phyloP scores from a whole-genome alignment of 1,140 invertebrate genomes.

The Drosophila orena region DNA sequence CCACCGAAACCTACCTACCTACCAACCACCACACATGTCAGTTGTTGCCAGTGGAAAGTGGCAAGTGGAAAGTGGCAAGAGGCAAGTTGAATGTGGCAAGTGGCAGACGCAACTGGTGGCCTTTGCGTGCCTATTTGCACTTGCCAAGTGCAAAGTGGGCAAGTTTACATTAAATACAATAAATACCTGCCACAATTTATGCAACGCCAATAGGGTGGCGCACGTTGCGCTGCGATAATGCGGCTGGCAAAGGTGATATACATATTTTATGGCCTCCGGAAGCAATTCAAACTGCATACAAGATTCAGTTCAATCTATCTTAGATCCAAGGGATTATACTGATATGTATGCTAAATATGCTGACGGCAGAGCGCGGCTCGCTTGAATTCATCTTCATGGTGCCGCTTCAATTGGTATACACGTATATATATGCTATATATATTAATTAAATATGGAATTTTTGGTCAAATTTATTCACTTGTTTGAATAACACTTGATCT shows the following conservation, averaged over 20 bases:
- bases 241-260: conserved; percentile 28
- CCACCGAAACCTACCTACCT: conserved; percentile 18
- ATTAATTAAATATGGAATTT: neutral
- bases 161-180: conserved; percentile 81
- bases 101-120: conserved; percentile 70
- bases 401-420: neutral
- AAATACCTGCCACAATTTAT: conserved; percentile 77
- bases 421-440: too few relatives aligned
- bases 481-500: neutral
- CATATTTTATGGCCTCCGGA: conserved; percentile 47
- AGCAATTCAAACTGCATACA: conserved; percentile 52
- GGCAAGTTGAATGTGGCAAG: conserved; percentile 10
- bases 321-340: conserved; percentile 17
- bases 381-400: neutral
- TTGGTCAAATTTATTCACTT: neutral
- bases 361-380: neutral
- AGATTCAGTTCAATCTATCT: conserved; percentile 31
- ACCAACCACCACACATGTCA: conserved; percentile 51
- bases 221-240: conserved; percentile 23
- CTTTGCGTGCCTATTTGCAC: conserved; percentile 76
- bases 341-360: conserved; percentile 8
- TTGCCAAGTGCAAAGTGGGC: conserved; percentile 74
- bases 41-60: conserved; percentile 26
- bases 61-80: neutral
- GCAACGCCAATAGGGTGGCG: conserved; percentile 57